Percentiles rank a stretch among this genome's conserved stretches.
phyloP scores from a whole-genome alignment of 1,140 invertebrate genomes.

The Drosophila seguyi region DNA sequence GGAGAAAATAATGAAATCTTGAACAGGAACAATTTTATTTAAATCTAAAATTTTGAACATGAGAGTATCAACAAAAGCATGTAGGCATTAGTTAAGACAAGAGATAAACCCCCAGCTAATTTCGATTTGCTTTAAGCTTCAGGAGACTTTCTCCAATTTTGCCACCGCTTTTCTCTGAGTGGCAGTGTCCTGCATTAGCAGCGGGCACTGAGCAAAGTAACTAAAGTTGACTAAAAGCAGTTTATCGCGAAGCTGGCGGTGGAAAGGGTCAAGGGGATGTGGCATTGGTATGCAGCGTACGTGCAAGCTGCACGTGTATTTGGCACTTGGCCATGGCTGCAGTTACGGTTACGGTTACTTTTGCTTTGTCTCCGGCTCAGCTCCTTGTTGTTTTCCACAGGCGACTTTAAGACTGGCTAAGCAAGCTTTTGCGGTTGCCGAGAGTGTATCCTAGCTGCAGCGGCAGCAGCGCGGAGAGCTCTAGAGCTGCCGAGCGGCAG shows the following conservation, averaged over 20 bases:
- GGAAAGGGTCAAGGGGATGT: neutral
- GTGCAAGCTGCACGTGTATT: conserved; percentile 70
- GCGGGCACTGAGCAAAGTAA: conserved; percentile 71
- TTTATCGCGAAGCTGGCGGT: conserved; percentile 57
- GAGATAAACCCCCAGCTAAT: neutral
- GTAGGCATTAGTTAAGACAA: neutral
- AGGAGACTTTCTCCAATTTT: neutral
- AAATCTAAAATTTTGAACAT: too few relatives aligned
- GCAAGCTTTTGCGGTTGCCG: conserved; percentile 72
- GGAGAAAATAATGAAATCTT: neutral
- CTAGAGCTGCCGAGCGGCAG: neutral
- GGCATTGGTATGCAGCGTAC: conserved; percentile 32
- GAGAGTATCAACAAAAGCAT: neutral
- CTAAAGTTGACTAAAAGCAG: conserved; percentile 83
- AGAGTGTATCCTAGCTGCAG: conserved; percentile 9
- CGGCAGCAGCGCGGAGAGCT: conserved; percentile 1
- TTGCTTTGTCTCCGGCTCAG: conserved; percentile 64
- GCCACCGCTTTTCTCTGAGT: conserved; percentile 9
- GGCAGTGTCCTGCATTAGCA: conserved; percentile 57
- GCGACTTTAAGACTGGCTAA: conserved; percentile 74
- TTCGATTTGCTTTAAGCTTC: too few relatives aligned
- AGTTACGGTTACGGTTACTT: conserved; percentile 50
- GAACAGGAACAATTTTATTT: neutral
- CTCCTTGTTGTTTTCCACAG: conserved; percentile 55
- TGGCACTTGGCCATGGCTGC: conserved; percentile 74